These are phyloP conservation scores for Lagothrix lagotricha DNA, from an alignment of 2,797 vertebrate species.

Conservation along the genomic window DNA sequence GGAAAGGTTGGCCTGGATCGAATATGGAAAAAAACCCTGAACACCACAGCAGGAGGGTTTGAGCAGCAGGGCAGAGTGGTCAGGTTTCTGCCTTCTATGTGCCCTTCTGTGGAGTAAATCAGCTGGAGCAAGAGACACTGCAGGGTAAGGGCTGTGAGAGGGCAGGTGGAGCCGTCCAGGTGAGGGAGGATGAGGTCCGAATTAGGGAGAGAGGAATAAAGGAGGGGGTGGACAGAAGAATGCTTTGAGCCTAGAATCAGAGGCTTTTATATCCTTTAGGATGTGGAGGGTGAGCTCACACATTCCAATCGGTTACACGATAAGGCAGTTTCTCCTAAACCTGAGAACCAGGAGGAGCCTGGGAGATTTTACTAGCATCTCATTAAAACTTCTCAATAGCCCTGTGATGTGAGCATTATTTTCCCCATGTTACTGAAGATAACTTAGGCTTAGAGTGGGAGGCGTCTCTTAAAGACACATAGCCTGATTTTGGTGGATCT, in stretches of 20 bases:
- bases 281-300: not conserved
- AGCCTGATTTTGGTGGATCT: not conserved
- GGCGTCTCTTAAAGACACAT: not conserved
- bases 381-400: not conserved
- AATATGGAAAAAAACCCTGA: not conserved
- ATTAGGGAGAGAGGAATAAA: not conserved
- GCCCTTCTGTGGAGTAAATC: not conserved
- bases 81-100: not conserved
- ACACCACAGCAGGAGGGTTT: no score
- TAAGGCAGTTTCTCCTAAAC: not conserved
- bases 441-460: not conserved
- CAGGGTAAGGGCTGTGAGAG: not conserved
- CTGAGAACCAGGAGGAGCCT: not conserved
- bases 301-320: not conserved
- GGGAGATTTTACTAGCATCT: not conserved
- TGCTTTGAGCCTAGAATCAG: not conserved
- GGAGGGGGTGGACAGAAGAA: not conserved
- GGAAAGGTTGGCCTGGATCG: not conserved
- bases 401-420: not conserved
- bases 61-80: not conserved
- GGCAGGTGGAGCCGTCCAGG: fast-evolving
- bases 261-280: not conserved
- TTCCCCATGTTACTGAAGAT: not conserved
- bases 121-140: not conserved
- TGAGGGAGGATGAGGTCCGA: not conserved